These are phyloP conservation scores for Sarcophaga caerulescens DNA, from an alignment of 2,888 invertebrate genomes.

Conservation along the genomic window DNA sequence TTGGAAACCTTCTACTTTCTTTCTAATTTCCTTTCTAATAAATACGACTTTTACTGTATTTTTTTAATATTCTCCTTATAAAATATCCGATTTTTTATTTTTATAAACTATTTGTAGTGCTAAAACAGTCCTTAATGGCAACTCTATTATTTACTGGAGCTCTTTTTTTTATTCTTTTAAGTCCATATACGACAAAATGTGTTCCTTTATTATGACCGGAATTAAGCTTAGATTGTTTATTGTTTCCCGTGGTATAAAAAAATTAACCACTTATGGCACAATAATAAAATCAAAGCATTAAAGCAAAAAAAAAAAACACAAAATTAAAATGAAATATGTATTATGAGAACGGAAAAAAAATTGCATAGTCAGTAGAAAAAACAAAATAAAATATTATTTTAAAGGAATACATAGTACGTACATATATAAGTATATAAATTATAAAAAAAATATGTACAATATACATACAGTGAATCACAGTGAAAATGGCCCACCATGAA, in stretches of 20 bases:
- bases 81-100: too few species aligned
- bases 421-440: neutral
- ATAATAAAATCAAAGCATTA: neutral
- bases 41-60: too few species aligned
- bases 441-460: too few species aligned
- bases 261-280: constrained; percentile 3
- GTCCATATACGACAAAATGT: constrained; percentile 9
- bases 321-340: neutral
- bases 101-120: too few species aligned
- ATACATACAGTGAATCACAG: too few species aligned
- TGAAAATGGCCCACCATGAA: too few species aligned
- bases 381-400: constrained; percentile 16
- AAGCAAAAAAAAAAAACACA: constrained; percentile 2
- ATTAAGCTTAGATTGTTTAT: constrained; percentile 61
- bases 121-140: too few species aligned
- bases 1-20: too few species aligned
- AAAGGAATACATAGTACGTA: neutral
- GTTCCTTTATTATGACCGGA: constrained; percentile 50
- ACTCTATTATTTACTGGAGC: too few species aligned
- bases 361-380: constrained; percentile 9
- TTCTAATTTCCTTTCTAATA: too few species aligned
- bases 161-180: neutral
- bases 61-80: too few species aligned
- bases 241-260: constrained; percentile 55
- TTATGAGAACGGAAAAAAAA: constrained; percentile 5